Percentiles rank a stretch among this genome's conserved stretches.
These are phyloP conservation scores for Synergus umbraculus DNA, from an alignment of 2,888 invertebrate genomes.

Conservation along the genomic window DNA sequence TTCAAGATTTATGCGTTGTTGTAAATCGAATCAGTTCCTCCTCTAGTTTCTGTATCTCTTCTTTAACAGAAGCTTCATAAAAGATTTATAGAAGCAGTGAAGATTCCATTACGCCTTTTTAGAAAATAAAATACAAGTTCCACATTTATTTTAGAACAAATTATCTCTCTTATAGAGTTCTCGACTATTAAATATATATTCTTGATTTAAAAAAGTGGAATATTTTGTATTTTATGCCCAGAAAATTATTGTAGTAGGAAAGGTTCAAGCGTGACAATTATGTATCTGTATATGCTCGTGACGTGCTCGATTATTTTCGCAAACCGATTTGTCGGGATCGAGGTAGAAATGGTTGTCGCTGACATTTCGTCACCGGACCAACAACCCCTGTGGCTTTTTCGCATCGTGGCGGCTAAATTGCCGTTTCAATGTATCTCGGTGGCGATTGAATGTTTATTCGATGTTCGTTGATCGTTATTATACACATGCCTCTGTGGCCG, in stretches of 20 bases:
- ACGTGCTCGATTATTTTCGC: constrained; percentile 36
- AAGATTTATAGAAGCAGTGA: too few species aligned
- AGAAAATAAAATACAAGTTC: too few species aligned
- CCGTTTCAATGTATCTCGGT: constrained; percentile 31
- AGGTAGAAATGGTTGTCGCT: constrained; percentile 33
- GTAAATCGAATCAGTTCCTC: too few species aligned
- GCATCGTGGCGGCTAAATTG: constrained; percentile 37
- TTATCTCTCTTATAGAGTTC: too few species aligned
- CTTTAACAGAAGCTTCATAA: too few species aligned
- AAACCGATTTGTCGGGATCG: constrained; percentile 26
- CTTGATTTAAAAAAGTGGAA: not conserved
- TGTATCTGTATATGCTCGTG: constrained; percentile 13
- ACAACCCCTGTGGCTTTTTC: constrained; percentile 39
- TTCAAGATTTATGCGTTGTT: too few species aligned
- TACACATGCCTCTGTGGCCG: constrained; percentile 36
- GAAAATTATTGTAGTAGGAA: not conserved
- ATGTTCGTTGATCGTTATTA: constrained; percentile 37
- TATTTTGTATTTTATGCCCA: not conserved
- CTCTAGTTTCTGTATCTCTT: too few species aligned
- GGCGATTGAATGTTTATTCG: constrained; percentile 39
- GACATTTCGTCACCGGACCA: constrained; percentile 33
- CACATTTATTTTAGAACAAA: too few species aligned
- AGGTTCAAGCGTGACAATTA: constrained; percentile 24
- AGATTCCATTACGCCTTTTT: too few species aligned
- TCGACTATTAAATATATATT: not conserved